Base-by-base conservation (phyloP, 2,113 vertebrate species). In the Anthoscopus minutus region DNA sequence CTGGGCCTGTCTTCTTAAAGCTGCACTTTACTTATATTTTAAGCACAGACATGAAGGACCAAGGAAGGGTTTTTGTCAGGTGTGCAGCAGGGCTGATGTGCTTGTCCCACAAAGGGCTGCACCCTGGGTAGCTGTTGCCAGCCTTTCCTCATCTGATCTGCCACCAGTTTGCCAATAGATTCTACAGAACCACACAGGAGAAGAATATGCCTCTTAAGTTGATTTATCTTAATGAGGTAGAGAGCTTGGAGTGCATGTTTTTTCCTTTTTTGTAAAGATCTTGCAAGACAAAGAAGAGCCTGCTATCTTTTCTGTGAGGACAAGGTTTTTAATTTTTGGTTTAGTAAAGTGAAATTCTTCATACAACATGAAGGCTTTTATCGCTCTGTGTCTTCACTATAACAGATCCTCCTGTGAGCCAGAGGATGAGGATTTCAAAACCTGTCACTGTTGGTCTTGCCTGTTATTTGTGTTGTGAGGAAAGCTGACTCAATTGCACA, bases 361-460 rank as follows among this genome's bases (percentile, higher is more conserved):
- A 11, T 44, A 11, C 0, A 1, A 15, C 19, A 4, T 25, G 24
- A 86, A 88, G 20, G 37, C 51, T 86, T 93, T 94, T 70, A 69
- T 88, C 42, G 67, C 40, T 69, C 35, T 62, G 2, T 60, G 40
- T 58, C 65, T 69, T 61, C 0, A 1, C 42, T 73, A 3, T 77
- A 86, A 18, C 5, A 23, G 30, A 54, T 70, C 64, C 51, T 64
- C 22, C 76, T 71, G 60, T 42, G 48, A 95, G 62, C 54, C 2
- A 7, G 23, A 64, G 77, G 69, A 70, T 56, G 88, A 79, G n/a
- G 53, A 56, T 86, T 89, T 92, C 45, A 79, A 61, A 94, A 84
- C 69, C 81, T 93, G 40, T 38, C 62, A 9, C 53, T 76, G 81
- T 83, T 77, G 73, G 37, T 78, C 89, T 78, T 61, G 48, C 38